Conservation (phyloP, 2,888 invertebrate species). For the Sphinx pinastri region DNA sequence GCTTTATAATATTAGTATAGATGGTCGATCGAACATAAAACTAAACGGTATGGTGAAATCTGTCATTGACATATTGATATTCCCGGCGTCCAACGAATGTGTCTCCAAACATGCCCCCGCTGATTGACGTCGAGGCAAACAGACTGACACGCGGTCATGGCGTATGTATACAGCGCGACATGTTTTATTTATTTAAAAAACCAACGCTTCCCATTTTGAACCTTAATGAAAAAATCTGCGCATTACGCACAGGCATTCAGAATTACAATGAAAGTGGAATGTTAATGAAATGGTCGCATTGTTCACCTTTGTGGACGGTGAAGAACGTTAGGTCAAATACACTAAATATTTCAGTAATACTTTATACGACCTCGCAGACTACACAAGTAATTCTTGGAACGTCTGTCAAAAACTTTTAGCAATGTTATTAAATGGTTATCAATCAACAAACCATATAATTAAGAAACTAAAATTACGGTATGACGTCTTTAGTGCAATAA, state of each 20-base stretch:
- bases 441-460: constrained; percentile 17
- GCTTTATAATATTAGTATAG: too few relatives aligned
- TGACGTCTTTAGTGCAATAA: constrained; percentile 37
- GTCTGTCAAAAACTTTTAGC: constrained; percentile 1
- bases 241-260: neutral
- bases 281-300: neutral
- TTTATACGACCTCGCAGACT: neutral
- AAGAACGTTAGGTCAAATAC: constrained; percentile 6
- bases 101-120: constrained; percentile 39
- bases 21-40: constrained; percentile 4
- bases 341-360: constrained; percentile 2
- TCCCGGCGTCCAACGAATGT: constrained; percentile 29
- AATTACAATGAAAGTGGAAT: constrained; percentile 1
- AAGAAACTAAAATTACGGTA: constrained; percentile 32
- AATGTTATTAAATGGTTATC: constrained; percentile 16
- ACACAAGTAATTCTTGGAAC: neutral
- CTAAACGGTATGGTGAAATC: constrained; percentile 34
- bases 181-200: neutral
- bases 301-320: neutral
- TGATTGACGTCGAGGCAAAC: constrained; percentile 45
- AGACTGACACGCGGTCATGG: constrained; percentile 29
- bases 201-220: neutral
- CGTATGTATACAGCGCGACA: constrained; percentile 18
- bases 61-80: constrained; percentile 39
- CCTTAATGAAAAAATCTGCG: neutral